A percentile compares a stretch with the other conserved stretches of the same genome.
Evolutionary conservation across 1,140 invertebrate genomes (phyloP).

Genomic region (Euura saliciscinereae): DNA sequence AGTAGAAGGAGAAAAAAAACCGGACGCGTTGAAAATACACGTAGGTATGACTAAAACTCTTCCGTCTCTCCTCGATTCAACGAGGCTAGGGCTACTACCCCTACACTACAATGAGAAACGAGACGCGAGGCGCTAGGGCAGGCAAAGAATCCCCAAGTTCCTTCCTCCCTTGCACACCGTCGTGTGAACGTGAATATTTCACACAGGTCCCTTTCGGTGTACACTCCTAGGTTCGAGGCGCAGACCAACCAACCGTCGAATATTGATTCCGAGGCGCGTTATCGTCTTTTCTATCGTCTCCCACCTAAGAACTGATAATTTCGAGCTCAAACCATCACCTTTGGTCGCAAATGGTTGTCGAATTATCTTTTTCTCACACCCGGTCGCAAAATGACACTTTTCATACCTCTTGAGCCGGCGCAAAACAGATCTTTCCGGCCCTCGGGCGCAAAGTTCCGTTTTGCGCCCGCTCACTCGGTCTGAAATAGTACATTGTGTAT

Average conservation of each 20-base stretch:
- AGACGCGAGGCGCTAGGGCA: neutral
- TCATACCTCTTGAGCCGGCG: too few species aligned
- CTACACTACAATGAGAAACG: too few species aligned
- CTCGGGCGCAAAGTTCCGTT: too few species aligned
- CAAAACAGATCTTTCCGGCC: too few species aligned
- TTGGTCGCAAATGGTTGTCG: too few species aligned
- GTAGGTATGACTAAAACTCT: neutral
- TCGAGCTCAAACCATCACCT: too few species aligned
- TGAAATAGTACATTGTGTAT: too few species aligned
- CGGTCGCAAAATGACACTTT: too few species aligned
- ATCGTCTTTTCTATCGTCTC: neutral
- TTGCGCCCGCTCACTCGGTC: too few species aligned
- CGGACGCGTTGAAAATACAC: neutral
- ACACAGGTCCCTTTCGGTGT: neutral
- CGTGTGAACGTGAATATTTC: neutral
- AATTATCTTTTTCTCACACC: too few species aligned
- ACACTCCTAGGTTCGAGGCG: neutral
- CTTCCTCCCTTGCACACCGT: neutral
- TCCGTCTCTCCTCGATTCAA: too few species aligned
- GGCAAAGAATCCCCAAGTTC: neutral
- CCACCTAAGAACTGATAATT: neutral
- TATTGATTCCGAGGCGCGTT: neutral
- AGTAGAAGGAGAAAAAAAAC: neutral
- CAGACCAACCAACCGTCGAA: neutral
- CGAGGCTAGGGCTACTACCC: too few species aligned